Percentiles rank a stretch among this genome's conserved stretches.
phyloP scores from a whole-genome alignment of 2,888 invertebrate species.

The Clusia tigrina region DNA sequence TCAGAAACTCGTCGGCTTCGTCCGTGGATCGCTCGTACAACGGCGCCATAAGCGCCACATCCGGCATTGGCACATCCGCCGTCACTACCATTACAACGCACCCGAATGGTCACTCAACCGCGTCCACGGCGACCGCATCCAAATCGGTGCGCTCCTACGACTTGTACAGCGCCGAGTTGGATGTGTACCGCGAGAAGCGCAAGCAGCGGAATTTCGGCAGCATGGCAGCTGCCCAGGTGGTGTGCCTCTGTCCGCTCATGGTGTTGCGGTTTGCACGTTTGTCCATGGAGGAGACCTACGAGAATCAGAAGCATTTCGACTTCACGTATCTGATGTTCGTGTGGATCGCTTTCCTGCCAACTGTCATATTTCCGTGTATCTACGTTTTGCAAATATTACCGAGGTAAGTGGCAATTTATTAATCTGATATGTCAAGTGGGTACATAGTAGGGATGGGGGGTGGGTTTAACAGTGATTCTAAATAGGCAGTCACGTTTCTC shows the following conservation, averaged over 20 bases:
- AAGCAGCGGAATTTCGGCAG: constrained; percentile 73
- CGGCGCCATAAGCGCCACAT: constrained; percentile 38
- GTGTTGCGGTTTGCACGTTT: constrained; percentile 70
- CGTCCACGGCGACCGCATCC: constrained; percentile 24
- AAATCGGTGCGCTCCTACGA: constrained; percentile 62
- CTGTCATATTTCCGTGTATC: constrained; percentile 72
- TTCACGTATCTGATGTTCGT: constrained; percentile 74
- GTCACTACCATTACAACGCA: constrained; percentile 37
- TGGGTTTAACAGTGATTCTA: no score
- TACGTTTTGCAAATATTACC: constrained; percentile 73
- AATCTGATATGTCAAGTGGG: no score
- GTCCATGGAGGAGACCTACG: constrained; percentile 74
- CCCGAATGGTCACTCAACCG: constrained; percentile 38
- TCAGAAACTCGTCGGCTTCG: constrained; percentile 59
- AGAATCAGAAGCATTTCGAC: constrained; percentile 73
- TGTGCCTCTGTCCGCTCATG: constrained; percentile 75
- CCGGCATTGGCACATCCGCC: constrained; percentile 39
- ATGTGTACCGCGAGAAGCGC: constrained; percentile 70
- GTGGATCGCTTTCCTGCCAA: constrained; percentile 76
- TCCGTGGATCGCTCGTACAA: constrained; percentile 52
- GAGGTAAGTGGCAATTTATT: constrained; percentile 67
- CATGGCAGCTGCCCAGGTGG: constrained; percentile 73
- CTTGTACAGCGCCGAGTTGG: constrained; percentile 68
- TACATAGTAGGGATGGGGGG: not conserved
- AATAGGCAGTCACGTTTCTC: not conserved